phyloP scores from a whole-genome alignment of 2,888 invertebrate species.

The Eupithecia tripunctaria region DNA sequence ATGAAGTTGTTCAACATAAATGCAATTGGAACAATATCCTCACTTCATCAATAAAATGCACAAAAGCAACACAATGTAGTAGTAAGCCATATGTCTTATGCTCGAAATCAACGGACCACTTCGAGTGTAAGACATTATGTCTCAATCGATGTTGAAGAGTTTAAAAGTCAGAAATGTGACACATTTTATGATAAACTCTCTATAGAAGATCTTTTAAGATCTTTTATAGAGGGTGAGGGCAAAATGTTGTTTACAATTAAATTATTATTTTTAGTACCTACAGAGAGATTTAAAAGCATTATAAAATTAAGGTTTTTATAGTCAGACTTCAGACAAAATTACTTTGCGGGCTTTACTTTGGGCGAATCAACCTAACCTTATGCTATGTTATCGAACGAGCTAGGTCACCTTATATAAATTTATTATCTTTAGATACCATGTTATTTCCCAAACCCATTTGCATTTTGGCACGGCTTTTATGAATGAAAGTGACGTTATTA shows the following conservation, averaged over 20 bases:
- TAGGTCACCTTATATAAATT: background rate
- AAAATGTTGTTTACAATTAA: background rate
- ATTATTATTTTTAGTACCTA: background rate
- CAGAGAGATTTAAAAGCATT: no score
- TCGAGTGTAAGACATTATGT: no score
- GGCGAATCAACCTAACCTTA: background rate
- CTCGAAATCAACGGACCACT: no score
- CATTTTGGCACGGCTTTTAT: constrained; percentile 22
- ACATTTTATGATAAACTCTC: no score
- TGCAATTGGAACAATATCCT: no score
- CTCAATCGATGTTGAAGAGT: no score
- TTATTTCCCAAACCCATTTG: constrained; percentile 22
- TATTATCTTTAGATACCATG: background rate
- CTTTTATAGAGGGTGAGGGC: background rate
- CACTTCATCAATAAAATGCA: no score
- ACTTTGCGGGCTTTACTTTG: background rate
- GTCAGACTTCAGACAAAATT: background rate
- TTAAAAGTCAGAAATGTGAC: background rate
- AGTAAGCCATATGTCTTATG: no score
- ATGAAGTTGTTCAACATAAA: no score
- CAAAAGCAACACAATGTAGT: no score
- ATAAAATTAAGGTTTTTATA: background rate
- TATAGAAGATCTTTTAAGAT: no score
- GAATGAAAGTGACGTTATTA: constrained; percentile 37
- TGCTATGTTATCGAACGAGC: background rate